Base-by-base conservation (phyloP, 2,888 invertebrate genomes). In the Notodonta ziczac region DNA sequence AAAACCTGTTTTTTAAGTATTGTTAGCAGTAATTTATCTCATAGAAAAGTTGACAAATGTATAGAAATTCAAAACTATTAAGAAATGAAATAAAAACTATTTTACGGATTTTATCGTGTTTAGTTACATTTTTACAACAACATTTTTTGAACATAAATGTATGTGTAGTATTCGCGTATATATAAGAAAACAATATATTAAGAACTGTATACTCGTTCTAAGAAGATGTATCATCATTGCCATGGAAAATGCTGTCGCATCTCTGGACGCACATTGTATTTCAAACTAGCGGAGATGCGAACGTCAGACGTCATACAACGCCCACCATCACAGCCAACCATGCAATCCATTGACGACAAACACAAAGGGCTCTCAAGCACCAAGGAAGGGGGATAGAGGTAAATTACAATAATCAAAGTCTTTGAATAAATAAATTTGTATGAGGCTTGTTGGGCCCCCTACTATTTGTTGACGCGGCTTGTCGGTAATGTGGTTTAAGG, bases 341-440 rank as follows among this genome's bases (percentile, higher is more conserved):
- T 46, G 5, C 59, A 62, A 64, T 62, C 52, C 56, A 72, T 66
- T 71, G 71, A 73, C 50, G 67, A 57, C 57, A 56, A 52, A 59
- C 57, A 60, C 58, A 63, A 52, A 69, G 66, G 62, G 63, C 57
- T 63, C 63, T 32, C 57, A 55, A n/a, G 13, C 53, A 46, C 32
- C 58, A 46, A 56, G 13, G 8, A 16, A 60, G 70, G 72, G 64
- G 69, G 67, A 65, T 70, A 65, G 64, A 44, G 63, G 60, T 51
- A 69, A 70, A 77, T 77, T 68, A 72, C 73, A 65, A 71, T 70
- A 75, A 74, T 77, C 74, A 75, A 69, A 70, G 66, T 63, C 64
- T 72, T 65, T 68, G 74, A 77, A 76, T 76, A 72, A 74, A 66
- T 76, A 69, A 65, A 60, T 65, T 69, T 62, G 62, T 61, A 63